Conservation (phyloP, 2,113 vertebrate genomes). For the Mesembrinibis cayennensis region DNA sequence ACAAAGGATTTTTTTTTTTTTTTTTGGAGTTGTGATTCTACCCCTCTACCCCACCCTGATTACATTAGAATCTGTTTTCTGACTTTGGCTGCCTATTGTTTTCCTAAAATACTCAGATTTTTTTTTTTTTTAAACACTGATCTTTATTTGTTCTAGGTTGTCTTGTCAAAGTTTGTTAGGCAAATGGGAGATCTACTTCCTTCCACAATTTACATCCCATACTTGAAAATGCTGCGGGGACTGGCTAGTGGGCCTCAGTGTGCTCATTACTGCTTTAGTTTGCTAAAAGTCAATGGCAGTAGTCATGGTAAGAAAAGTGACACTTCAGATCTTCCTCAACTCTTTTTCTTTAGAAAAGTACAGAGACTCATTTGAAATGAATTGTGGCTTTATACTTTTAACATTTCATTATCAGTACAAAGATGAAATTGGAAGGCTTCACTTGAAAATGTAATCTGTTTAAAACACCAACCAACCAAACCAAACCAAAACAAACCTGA, state of each 20-base stretch:
- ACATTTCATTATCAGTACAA: neutral
- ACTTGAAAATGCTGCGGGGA: conserved; percentile 93
- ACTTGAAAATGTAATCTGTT: neutral
- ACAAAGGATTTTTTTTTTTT: neutral
- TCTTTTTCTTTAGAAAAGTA: neutral
- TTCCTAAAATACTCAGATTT: conserved; percentile 5
- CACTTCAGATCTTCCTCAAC: neutral
- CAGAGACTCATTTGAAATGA: neutral
- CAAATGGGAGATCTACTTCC: conserved; percentile 98
- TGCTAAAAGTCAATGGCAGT: conserved; percentile 95
- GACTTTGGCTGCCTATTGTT: neutral
- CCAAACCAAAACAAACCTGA: neutral
- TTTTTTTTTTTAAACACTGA: neutral
- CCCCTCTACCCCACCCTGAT: rapidly evolving
- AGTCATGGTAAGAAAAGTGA: conserved; percentile 85
- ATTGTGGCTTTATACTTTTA: neutral
- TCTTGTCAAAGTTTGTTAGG: conserved; percentile 97
- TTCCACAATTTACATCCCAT: conserved; percentile 92
- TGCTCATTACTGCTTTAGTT: conserved; percentile 96
- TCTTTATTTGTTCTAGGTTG: conserved; percentile 81
- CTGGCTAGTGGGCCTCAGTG: conserved; percentile 92
- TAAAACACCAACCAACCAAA: too few relatives aligned
- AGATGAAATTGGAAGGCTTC: neutral
- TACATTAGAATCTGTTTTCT: neutral
- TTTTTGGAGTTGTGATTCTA: neutral